Conservation (phyloP, 2,113 vertebrate genomes). For the Alethe castanea region DNA sequence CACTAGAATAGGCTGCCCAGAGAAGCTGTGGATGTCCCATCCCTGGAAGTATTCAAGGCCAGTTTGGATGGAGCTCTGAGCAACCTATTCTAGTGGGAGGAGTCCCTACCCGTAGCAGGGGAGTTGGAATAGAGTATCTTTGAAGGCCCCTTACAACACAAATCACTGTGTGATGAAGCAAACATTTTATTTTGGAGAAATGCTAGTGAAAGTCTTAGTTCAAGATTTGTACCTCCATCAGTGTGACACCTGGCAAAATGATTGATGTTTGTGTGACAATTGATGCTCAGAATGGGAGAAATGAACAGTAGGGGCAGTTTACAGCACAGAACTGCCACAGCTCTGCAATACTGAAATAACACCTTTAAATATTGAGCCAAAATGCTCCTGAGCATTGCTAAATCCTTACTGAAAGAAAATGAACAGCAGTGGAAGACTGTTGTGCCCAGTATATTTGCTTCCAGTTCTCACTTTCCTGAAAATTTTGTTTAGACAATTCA, state of each 20-base stretch:
- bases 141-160: background rate
- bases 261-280: background rate
- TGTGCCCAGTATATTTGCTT: background rate
- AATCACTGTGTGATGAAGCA: background rate
- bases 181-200: background rate
- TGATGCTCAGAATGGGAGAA: background rate
- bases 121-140: background rate
- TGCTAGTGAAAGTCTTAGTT: background rate
- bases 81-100: background rate
- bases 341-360: background rate
- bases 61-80: background rate
- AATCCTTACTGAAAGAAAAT: background rate
- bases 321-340: background rate
- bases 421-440: background rate
- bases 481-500: background rate
- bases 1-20: background rate
- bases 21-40: background rate
- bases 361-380: background rate
- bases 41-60: background rate
- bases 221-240: background rate
- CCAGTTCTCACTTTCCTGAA: background rate
- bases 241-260: background rate
- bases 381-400: background rate
- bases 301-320: background rate
- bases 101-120: background rate